Evolutionary conservation across 2,113 vertebrate genomes (phyloP).

Genomic region (Corythoichthys intestinalis): DNA sequence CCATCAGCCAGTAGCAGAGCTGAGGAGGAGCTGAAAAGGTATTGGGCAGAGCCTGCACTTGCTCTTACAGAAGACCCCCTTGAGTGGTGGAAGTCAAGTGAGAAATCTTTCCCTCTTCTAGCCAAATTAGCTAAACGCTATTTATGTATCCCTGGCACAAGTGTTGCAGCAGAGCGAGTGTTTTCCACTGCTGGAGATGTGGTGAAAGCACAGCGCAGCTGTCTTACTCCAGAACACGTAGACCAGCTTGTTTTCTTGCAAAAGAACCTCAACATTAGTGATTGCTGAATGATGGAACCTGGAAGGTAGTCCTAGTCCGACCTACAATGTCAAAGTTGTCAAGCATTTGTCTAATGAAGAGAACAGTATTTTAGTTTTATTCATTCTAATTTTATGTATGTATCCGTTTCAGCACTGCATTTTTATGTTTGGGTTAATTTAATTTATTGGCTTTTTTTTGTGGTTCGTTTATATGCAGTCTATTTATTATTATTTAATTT

Average conservation of each 20-base stretch:
- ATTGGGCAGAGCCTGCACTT: neutral
- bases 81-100: neutral
- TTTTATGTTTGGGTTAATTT: too few species aligned
- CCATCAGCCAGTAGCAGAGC: slow-evolving; percentile 20
- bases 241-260: neutral
- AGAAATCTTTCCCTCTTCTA: slow-evolving; percentile 6
- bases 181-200: neutral
- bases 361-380: too few species aligned
- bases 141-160: slow-evolving; percentile 4
- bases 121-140: neutral
- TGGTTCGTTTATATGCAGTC: too few species aligned
- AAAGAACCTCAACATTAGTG: slow-evolving; percentile 9
- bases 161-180: too few species aligned
- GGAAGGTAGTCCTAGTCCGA: neutral
- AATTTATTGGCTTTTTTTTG: too few species aligned
- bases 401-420: too few species aligned
- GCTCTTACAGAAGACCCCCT: slow-evolving; percentile 10
- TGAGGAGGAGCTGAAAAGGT: slow-evolving; percentile 18
- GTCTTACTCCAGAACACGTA: neutral
- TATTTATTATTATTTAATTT: too few species aligned
- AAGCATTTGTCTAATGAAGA: too few species aligned
- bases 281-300: neutral
- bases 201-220: neutral
- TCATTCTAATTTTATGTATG: too few species aligned
- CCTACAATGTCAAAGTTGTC: neutral